phyloP scores from a whole-genome alignment of 1,140 invertebrate genomes.

The Agrilus planipennis region DNA sequence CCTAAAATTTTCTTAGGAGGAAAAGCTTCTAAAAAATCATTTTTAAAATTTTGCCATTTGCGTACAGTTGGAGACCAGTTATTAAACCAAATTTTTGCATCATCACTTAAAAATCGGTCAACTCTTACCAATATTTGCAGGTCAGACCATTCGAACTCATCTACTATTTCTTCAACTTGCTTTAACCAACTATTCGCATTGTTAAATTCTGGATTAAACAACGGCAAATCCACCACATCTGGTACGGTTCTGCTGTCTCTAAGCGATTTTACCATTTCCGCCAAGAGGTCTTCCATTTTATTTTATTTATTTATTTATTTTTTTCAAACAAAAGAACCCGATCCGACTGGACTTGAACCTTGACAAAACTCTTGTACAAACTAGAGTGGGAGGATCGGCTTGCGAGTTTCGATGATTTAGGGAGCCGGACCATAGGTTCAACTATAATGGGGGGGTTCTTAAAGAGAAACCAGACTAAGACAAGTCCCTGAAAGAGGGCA shows the following conservation, averaged over 20 bases:
- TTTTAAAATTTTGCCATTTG: constrained; percentile 11
- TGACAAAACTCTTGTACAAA: too few relatives aligned
- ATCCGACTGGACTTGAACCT: too few relatives aligned
- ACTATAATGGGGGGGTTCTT: too few relatives aligned
- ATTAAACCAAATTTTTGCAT: constrained; percentile 9
- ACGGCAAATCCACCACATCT: constrained; percentile 10
- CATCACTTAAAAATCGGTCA: constrained; percentile 10
- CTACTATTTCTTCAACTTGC: constrained; percentile 7
- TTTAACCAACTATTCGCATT: constrained; percentile 9
- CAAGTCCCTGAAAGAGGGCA: too few relatives aligned
- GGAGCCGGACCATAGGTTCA: too few relatives aligned
- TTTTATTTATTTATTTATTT: too few relatives aligned
- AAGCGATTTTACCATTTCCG: constrained; percentile 1
- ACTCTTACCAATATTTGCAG: constrained; percentile 9
- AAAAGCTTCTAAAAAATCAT: constrained; percentile 13
- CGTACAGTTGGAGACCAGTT: constrained; percentile 9
- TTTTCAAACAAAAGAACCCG: too few relatives aligned
- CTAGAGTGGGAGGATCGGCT: too few relatives aligned
- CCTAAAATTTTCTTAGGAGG: constrained; percentile 11
- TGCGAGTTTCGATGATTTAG: too few relatives aligned
- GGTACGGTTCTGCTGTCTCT: background rate
- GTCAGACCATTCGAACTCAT: background rate
- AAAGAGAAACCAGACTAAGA: too few relatives aligned
- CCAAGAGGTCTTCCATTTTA: constrained; percentile 3
- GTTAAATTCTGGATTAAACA: constrained; percentile 7